Conservation (phyloP, 2,888 invertebrate species). For the Macrosoma leucophasiata region DNA sequence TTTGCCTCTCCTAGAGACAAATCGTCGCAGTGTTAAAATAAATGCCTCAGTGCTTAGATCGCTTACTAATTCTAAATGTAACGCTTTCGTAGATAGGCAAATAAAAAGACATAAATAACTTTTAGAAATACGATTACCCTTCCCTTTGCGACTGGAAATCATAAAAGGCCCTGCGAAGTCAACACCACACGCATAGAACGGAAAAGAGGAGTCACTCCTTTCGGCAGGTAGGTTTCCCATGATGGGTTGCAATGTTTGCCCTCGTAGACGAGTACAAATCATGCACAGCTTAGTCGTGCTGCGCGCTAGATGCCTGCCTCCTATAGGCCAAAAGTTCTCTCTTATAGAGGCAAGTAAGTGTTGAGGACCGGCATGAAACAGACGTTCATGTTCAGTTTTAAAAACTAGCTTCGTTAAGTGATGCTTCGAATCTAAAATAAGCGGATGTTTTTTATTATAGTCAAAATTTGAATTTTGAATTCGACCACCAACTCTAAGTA, state of each 20-base stretch:
- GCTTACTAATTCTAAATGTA: slow-evolving; percentile 12
- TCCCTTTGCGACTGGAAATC: slow-evolving; percentile 5
- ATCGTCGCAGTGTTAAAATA: slow-evolving; percentile 9
- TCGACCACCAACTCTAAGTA: too few relatives aligned
- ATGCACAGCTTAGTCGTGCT: slow-evolving; percentile 1
- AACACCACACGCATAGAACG: slow-evolving; percentile 6
- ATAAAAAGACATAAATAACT: slow-evolving; percentile 12
- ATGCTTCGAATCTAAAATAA: too few relatives aligned
- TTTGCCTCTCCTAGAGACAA: slow-evolving; percentile 13
- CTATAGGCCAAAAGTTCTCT: slow-evolving; percentile 4
- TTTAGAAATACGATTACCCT: slow-evolving; percentile 4
- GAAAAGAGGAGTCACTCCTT: neutral
- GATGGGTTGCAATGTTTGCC: slow-evolving; percentile 2
- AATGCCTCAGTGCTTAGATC: slow-evolving; percentile 9
- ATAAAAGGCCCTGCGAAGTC: slow-evolving; percentile 5
- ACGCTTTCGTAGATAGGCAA: slow-evolving; percentile 10
- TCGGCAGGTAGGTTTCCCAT: slow-evolving; percentile 5
- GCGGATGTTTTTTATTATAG: too few relatives aligned
- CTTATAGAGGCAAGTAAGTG: slow-evolving; percentile 1
- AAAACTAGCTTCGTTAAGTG: too few relatives aligned
- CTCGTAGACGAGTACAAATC: slow-evolving; percentile 2
- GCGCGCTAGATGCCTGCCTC: slow-evolving; percentile 1
- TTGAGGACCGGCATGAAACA: too few relatives aligned
- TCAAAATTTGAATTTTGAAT: too few relatives aligned
- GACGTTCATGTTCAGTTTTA: too few relatives aligned